Percentiles rank a stretch among this genome's conserved stretches.
These are phyloP conservation scores for Saxicola maurus DNA, from an alignment of 2,797 vertebrate genomes.

Conservation along the genomic window DNA sequence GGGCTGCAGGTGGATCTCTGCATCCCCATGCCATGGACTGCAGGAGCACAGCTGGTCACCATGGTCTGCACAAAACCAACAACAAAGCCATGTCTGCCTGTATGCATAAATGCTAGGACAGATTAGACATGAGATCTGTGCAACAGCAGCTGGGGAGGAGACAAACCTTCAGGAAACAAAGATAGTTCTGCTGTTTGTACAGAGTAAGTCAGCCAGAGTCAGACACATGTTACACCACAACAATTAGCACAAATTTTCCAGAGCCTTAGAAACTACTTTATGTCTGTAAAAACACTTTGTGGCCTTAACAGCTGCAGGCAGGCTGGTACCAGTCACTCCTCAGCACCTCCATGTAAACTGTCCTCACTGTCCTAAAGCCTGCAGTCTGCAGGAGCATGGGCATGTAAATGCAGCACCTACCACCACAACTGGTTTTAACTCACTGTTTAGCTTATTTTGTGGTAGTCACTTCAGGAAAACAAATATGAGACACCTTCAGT, in stretches of 20 bases:
- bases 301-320: neutral
- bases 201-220: neutral
- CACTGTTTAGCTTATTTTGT: neutral
- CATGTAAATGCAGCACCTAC: neutral
- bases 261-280: neutral
- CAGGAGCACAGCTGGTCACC: neutral
- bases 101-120: neutral
- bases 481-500: neutral
- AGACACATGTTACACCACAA: neutral
- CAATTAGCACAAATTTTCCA: neutral
- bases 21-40: neutral
- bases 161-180: neutral
- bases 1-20: too few species aligned
- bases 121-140: neutral
- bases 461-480: neutral
- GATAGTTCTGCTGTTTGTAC: neutral
- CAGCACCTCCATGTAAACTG: neutral
- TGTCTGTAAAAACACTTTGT: neutral
- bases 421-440: neutral
- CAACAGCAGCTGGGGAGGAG: neutral
- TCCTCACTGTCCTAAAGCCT: neutral
- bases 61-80: neutral
- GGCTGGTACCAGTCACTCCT: neutral
- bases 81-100: neutral
- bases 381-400: neutral